Percentiles rank a stretch among this genome's conserved stretches.
Conservation (phyloP, 2,797 vertebrate species). For the Sus cebifrons region DNA sequence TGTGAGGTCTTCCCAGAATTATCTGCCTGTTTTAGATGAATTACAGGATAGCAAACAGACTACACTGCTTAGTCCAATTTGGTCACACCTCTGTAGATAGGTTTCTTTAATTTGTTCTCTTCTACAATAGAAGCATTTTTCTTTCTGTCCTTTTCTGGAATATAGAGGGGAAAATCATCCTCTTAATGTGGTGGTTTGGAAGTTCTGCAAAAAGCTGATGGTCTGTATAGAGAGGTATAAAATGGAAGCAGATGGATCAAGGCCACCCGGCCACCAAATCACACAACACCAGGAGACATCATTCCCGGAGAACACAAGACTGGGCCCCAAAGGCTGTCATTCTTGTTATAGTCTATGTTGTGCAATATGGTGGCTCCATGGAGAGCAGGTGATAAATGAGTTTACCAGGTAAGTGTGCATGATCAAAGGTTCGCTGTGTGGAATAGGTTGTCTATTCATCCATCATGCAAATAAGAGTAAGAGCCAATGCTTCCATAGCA, state of each 20-base stretch:
- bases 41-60: background rate
- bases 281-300: background rate
- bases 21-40: background rate
- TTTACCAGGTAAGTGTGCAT: background rate
- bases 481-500: background rate
- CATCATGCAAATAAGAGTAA: background rate
- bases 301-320: background rate
- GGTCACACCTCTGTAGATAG: background rate
- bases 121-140: background rate
- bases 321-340: background rate
- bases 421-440: background rate
- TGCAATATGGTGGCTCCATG: background rate
- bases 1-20: background rate
- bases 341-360: background rate
- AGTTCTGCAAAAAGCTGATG: background rate
- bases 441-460: background rate
- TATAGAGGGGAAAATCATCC: background rate
- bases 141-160: background rate
- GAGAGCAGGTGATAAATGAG: background rate
- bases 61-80: background rate
- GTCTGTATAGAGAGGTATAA: background rate
- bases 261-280: background rate
- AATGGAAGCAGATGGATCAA: constrained; percentile 6
- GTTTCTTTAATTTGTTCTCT: background rate
- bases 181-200: background rate